Percentiles rank a stretch among this genome's conserved stretches.
These are phyloP conservation scores for Adelphocoris suturalis DNA, from an alignment of 2,888 invertebrate genomes.

Conservation along the genomic window DNA sequence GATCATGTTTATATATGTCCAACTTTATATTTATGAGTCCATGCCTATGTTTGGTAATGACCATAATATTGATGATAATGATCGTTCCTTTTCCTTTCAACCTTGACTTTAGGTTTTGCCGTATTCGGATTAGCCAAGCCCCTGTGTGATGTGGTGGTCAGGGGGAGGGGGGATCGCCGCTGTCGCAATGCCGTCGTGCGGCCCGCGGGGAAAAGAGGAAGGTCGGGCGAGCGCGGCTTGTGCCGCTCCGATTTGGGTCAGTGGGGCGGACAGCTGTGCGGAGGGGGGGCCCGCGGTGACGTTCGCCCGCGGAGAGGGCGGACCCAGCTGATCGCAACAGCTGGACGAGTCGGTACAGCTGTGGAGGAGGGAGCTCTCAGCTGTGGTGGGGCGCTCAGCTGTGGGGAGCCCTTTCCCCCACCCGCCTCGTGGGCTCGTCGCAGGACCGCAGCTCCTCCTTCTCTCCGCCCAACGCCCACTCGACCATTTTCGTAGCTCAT, in stretches of 20 bases:
- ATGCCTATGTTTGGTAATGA: no score
- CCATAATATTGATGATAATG: background rate
- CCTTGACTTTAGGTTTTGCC: background rate
- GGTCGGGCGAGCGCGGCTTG: background rate
- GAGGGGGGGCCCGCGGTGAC: background rate
- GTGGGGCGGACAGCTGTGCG: conserved; percentile 49
- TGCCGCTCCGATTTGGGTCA: conserved; percentile 19
- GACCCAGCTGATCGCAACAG: conserved; percentile 44
- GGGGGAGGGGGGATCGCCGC: background rate
- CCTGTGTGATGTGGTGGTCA: background rate
- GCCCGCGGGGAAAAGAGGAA: background rate
- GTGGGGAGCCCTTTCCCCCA: background rate
- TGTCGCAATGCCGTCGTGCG: conserved; percentile 48
- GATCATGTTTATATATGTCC: no score
- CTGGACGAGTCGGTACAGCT: conserved; percentile 25
- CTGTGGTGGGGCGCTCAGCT: background rate
- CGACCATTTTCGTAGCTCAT: background rate
- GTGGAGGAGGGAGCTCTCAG: background rate
- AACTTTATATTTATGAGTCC: no score
- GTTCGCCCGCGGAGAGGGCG: background rate
- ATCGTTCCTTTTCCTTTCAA: background rate
- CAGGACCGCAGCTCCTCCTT: conserved; percentile 11
- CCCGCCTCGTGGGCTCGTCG: background rate
- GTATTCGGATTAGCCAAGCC: background rate
- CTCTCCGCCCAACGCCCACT: conserved; percentile 26